These are phyloP conservation scores for Antennarius maculatus DNA, from an alignment of 2,797 vertebrate species.

Conservation along the genomic window DNA sequence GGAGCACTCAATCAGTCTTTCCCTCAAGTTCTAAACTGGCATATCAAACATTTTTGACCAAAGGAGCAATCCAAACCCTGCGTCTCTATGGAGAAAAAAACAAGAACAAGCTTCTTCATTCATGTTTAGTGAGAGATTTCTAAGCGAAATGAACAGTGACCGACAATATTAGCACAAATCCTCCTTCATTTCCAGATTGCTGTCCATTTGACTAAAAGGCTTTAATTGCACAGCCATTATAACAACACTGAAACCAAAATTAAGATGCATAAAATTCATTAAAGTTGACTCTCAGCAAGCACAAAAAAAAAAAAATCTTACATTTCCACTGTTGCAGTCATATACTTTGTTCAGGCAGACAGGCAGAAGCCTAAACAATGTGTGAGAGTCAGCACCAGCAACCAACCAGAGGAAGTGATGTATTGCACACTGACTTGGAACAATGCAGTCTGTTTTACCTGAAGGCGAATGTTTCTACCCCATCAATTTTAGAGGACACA, in stretches of 20 bases:
- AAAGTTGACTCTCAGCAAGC: conserved; percentile 37
- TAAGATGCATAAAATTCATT: conserved; percentile 61
- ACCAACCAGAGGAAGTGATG: conserved; percentile 73
- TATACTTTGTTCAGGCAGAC: conserved; percentile 64
- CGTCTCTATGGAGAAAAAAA: conserved; percentile 1
- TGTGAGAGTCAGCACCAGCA: conserved; percentile 71
- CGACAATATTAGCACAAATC: conserved; percentile 39
- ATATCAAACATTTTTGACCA: conserved; percentile 20
- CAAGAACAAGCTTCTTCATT: conserved; percentile 14
- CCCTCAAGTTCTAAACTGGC: conserved; percentile 16
- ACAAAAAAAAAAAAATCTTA: conserved; percentile 50
- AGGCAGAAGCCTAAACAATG: conserved; percentile 69
- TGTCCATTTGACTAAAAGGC: conserved; percentile 61
- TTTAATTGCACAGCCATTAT: conserved; percentile 55
- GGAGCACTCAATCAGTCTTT: not conserved
- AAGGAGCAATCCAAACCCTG: conserved; percentile 11
- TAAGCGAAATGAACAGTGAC: conserved; percentile 50
- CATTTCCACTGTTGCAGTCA: conserved; percentile 49
- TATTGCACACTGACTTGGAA: conserved; percentile 73
- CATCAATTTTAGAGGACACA: conserved; percentile 70
- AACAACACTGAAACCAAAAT: conserved; percentile 50
- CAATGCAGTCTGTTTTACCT: conserved; percentile 75
- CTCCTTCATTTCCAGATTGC: conserved; percentile 64
- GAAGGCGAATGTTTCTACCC: conserved; percentile 67
- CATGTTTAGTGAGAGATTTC: conserved; percentile 8